These are phyloP conservation scores for Aeoliscus strigatus DNA, from an alignment of 2,797 vertebrate species.

Conservation along the genomic window DNA sequence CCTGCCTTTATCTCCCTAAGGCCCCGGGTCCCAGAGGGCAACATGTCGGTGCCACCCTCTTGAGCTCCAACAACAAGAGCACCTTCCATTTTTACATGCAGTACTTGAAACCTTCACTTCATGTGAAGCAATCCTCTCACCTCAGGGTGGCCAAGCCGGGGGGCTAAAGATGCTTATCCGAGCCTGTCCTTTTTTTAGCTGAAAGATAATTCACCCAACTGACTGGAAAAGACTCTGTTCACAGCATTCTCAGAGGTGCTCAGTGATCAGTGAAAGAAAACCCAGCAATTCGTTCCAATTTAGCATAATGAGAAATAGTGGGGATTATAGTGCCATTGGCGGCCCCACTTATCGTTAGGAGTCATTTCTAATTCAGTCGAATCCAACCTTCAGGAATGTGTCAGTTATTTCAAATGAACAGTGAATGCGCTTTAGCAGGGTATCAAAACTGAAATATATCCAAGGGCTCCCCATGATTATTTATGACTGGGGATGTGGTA, in stretches of 20 bases:
- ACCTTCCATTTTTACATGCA: conserved; percentile 77
- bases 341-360: conserved; percentile 45
- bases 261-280: conserved; percentile 61
- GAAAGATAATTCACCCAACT: conserved; percentile 66
- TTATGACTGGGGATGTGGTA: conserved; percentile 37
- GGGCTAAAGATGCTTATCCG: conserved; percentile 73
- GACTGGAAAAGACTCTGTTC: conserved; percentile 62
- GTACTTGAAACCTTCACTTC: conserved; percentile 70
- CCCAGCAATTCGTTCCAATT: conserved; percentile 40
- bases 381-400: conserved; percentile 41
- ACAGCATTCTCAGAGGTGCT: conserved; percentile 51
- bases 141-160: conserved; percentile 57
- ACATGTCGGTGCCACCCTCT: conserved; percentile 73
- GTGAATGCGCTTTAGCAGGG: conserved; percentile 29
- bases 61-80: conserved; percentile 67
- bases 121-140: conserved; percentile 72
- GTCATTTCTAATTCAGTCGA: conserved; percentile 56
- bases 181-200: conserved; percentile 70
- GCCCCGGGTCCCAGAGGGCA: conserved; percentile 56
- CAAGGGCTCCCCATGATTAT: conserved; percentile 50
- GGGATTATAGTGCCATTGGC: conserved; percentile 51
- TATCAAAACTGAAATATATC: conserved; percentile 36
- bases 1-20: conserved; percentile 60
- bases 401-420: conserved; percentile 57
- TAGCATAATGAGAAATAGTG: conserved; percentile 44